Conservation (phyloP, 35 echinoderm and acorn worm species). For the Acanthaster planci region DNA sequence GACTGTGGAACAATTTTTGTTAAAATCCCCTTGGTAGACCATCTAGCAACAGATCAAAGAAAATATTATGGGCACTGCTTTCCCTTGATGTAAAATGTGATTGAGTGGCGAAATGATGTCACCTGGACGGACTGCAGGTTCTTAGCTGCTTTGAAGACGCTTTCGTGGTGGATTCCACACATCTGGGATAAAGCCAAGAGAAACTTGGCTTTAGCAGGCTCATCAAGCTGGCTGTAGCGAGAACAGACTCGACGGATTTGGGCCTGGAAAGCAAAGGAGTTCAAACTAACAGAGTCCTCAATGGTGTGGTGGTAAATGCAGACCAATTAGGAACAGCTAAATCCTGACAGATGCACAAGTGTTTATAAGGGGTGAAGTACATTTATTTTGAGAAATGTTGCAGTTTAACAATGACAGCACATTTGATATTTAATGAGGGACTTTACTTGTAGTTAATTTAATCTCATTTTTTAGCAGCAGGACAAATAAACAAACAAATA, state of each 20-base stretch:
- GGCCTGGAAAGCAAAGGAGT: conserved; percentile 15
- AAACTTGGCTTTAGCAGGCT: conserved; percentile 47
- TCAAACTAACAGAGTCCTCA: too few species aligned
- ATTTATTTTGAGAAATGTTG: too few species aligned
- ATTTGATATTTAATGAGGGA: too few species aligned
- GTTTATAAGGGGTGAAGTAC: too few species aligned
- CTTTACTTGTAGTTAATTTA: too few species aligned
- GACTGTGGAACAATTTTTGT: too few species aligned
- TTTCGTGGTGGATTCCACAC: conserved; percentile 49
- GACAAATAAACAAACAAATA: too few species aligned
- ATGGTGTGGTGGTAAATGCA: too few species aligned
- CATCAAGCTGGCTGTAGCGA: conserved; percentile 32
- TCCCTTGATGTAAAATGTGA: not conserved
- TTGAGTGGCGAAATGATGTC: not conserved
- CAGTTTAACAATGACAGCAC: too few species aligned
- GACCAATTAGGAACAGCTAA: too few species aligned
- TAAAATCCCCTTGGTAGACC: not conserved
- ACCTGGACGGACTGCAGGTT: conserved; percentile 36
- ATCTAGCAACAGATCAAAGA: not conserved
- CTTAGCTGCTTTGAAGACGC: conserved; percentile 21
- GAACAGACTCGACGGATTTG: conserved; percentile 42
- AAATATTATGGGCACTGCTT: not conserved
- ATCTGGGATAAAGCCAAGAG: conserved; percentile 33
- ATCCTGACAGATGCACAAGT: too few species aligned
- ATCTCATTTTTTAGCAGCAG: too few species aligned